Conservation (phyloP, 2,797 vertebrate genomes). For the Falco naumanni region DNA sequence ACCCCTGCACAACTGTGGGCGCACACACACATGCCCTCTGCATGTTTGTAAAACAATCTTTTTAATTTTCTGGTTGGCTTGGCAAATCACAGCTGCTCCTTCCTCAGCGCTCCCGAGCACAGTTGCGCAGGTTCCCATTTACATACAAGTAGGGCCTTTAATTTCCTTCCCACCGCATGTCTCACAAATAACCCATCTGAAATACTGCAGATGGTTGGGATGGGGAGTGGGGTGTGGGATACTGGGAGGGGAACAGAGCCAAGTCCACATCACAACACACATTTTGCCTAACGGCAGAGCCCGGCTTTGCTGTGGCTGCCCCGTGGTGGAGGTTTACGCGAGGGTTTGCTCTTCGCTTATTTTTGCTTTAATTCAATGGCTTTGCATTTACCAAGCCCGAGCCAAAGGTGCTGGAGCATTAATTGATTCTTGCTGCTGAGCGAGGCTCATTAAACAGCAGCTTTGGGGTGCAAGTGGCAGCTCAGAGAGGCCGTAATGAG, state of each 20-base stretch:
- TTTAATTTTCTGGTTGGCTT: conserved; percentile 59
- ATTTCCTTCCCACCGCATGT: background rate
- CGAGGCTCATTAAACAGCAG: conserved; percentile 46
- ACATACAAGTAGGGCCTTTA: background rate
- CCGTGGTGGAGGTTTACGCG: rapidly evolving
- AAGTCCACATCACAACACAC: rapidly evolving
- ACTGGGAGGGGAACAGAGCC: background rate
- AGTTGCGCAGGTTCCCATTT: background rate
- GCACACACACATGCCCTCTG: background rate
- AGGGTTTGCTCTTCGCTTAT: background rate
- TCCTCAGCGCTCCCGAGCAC: conserved; percentile 16
- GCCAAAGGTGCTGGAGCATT: conserved; percentile 3
- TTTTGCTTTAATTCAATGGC: background rate
- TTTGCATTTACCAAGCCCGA: background rate
- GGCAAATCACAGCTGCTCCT: conserved; percentile 51
- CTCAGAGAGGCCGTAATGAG: background rate
- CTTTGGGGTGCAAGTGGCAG: conserved; percentile 26
- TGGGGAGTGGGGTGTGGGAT: background rate
- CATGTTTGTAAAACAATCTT: background rate
- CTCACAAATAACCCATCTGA: background rate
- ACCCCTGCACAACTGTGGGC: background rate
- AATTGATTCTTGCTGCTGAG: conserved; percentile 40
- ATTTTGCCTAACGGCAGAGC: background rate
- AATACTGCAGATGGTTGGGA: background rate
- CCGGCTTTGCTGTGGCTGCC: background rate